These are phyloP conservation scores for Istiophorus platypterus DNA, from an alignment of 2,113 vertebrate species.

Conservation along the genomic window DNA sequence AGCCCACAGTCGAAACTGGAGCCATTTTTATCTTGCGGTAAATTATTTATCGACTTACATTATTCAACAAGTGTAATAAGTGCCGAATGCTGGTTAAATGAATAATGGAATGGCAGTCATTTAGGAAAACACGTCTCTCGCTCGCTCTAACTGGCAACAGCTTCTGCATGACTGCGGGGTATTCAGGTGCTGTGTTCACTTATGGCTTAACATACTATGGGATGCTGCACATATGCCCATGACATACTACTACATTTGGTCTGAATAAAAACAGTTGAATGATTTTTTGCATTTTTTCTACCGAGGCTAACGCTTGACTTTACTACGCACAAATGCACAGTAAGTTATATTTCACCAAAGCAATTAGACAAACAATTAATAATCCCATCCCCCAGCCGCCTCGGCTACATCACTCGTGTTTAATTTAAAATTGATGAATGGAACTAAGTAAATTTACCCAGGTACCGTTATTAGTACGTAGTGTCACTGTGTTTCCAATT, in stretches of 20 bases:
- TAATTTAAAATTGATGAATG: too few species aligned
- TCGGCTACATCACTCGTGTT: too few species aligned
- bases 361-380: too few species aligned
- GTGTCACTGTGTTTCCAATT: too few species aligned
- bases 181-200: not conserved
- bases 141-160: conserved; percentile 24
- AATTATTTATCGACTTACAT: conserved; percentile 74
- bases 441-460: too few species aligned
- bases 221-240: conserved; percentile 6
- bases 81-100: conserved; percentile 69
- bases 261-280: not conserved
- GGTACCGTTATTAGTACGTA: too few species aligned
- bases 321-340: too few species aligned
- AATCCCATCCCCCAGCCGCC: too few species aligned
- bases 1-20: conserved; percentile 46
- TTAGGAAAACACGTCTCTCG: conserved; percentile 56
- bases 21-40: conserved; percentile 64
- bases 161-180: conserved; percentile 29
- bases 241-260: not conserved
- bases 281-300: not conserved
- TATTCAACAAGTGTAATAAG: conserved; percentile 75
- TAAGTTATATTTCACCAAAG: too few species aligned
- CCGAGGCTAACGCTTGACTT: too few species aligned
- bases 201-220: not conserved
- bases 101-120: conserved; percentile 72